Conservation (phyloP, 2,888 invertebrate species). For the Apotomis turbidana region DNA sequence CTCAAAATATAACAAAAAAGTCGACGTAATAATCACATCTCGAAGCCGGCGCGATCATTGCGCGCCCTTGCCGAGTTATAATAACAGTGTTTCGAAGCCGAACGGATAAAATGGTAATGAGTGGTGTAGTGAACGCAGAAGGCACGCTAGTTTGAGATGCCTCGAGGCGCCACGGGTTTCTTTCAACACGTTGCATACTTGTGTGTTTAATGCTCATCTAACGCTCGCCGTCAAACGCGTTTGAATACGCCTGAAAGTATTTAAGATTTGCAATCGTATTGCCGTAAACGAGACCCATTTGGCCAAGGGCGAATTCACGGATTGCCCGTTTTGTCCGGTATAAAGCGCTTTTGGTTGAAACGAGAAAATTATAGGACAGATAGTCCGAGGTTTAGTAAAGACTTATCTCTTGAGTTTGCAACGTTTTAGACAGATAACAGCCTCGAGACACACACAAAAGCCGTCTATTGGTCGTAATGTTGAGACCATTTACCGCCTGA, state of each 20-base stretch:
- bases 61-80: constrained; percentile 73
- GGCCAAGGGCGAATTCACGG: constrained; percentile 71
- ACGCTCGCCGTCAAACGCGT: constrained; percentile 71
- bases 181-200: constrained; percentile 80
- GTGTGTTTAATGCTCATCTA: constrained; percentile 76
- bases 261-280: constrained; percentile 75
- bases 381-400: constrained; percentile 43
- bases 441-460: constrained; percentile 41
- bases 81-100: constrained; percentile 74
- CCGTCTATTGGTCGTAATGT: constrained; percentile 41
- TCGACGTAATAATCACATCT: constrained; percentile 59
- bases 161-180: constrained; percentile 70
- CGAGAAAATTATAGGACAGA: constrained; percentile 63
- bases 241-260: constrained; percentile 66
- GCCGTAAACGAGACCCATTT: constrained; percentile 76
- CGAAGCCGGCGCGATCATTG: constrained; percentile 71
- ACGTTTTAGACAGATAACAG: constrained; percentile 42
- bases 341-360: constrained; percentile 52
- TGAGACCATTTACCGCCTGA: constrained; percentile 37
- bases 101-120: constrained; percentile 77
- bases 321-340: constrained; percentile 54
- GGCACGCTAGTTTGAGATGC: constrained; percentile 71
- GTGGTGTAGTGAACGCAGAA: constrained; percentile 62
- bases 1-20: constrained; percentile 65
- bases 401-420: constrained; percentile 44